phyloP scores from a whole-genome alignment of 2,797 vertebrate species.

The Pipistrellus pygmaeus region DNA sequence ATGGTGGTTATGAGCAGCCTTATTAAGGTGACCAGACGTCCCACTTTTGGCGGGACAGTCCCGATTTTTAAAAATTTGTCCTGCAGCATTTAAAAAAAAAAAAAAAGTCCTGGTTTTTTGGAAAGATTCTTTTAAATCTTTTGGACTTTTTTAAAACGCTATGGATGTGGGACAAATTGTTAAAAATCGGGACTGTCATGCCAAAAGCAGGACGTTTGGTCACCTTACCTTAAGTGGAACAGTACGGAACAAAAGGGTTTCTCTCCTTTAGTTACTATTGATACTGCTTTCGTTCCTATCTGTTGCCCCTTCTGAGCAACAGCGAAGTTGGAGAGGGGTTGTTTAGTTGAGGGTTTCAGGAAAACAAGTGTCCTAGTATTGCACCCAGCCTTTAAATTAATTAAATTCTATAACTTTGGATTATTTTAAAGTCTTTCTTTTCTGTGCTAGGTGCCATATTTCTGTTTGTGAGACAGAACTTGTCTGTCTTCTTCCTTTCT shows the following conservation, averaged over 20 bases:
- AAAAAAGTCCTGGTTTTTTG: too few relatives aligned
- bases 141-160: too few relatives aligned
- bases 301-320: neutral
- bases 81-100: too few relatives aligned
- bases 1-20: neutral
- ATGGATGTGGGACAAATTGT: too few relatives aligned
- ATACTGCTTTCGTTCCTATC: neutral
- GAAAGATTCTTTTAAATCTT: too few relatives aligned
- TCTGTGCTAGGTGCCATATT: neutral
- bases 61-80: too few relatives aligned
- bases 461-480: neutral
- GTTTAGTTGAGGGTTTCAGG: slow-evolving; percentile 3
- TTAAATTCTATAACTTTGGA: neutral
- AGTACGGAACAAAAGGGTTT: neutral
- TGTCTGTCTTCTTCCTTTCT: neutral
- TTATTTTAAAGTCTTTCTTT: slow-evolving; percentile 52
- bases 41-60: too few relatives aligned
- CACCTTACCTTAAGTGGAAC: neutral
- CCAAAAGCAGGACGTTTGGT: too few relatives aligned
- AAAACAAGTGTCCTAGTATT: neutral
- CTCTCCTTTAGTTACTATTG: neutral
- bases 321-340: neutral
- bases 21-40: too few relatives aligned
- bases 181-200: too few relatives aligned
- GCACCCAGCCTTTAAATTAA: neutral